Percentiles rank a stretch among this genome's conserved stretches.
Evolutionary conservation across 2,113 vertebrate genomes (phyloP).

Genomic region (Dunckerocampus dactyliophorus): DNA sequence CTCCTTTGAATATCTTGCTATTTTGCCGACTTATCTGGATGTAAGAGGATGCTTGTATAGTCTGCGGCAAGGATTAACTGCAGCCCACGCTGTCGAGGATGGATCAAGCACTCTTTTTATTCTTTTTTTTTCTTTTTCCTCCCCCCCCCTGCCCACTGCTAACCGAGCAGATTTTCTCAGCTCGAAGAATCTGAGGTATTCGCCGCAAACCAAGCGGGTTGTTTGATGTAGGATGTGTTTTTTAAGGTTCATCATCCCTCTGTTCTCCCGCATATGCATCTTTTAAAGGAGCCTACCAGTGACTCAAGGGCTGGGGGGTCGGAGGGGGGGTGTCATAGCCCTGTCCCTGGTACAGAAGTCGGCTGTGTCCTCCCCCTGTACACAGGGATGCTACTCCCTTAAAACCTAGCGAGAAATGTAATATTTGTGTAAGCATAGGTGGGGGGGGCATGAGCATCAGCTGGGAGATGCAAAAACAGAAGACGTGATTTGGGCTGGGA

Average conservation of each 20-base stretch:
- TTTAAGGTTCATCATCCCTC: constrained; percentile 27
- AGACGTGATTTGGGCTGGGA: constrained; percentile 42
- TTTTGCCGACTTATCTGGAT: constrained; percentile 20
- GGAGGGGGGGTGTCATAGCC: not conserved
- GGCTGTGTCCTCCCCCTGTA: not conserved
- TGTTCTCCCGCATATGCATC: constrained; percentile 21
- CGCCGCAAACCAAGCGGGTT: constrained; percentile 10
- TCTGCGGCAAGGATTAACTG: constrained; percentile 39
- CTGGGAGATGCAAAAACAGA: not conserved
- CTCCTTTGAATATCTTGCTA: not conserved
- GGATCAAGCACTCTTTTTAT: constrained; percentile 29
- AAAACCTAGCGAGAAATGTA: constrained; percentile 1
- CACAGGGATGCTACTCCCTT: not conserved
- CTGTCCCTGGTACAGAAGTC: not conserved
- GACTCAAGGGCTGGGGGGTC: constrained; percentile 24
- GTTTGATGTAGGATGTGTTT: constrained; percentile 48
- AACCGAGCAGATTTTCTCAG: constrained; percentile 32
- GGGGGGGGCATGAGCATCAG: no score
- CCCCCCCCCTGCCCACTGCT: constrained; percentile 22
- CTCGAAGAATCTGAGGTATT: constrained; percentile 38
- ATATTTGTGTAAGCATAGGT: constrained; percentile 1
- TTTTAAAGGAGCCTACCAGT: constrained; percentile 21
- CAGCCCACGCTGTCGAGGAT: constrained; percentile 35
- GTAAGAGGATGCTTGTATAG: constrained; percentile 26
- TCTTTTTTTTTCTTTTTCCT: constrained; percentile 22